Conservation (phyloP, 2,113 vertebrate species). For the Gambusia holbrooki region DNA sequence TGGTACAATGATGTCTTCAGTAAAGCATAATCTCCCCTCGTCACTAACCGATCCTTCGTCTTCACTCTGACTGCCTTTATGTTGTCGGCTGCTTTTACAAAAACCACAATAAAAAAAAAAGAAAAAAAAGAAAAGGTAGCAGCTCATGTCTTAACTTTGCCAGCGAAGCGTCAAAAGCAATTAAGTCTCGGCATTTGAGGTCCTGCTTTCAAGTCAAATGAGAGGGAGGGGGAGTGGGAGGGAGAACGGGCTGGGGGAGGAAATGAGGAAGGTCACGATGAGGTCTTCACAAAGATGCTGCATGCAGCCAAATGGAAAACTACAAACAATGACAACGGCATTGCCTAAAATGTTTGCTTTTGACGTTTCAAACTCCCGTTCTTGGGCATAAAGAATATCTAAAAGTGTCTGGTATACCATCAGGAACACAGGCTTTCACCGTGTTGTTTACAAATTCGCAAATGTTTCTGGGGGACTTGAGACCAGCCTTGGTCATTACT, state of each 20-base stretch:
- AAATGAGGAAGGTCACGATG: slow-evolving; percentile 27
- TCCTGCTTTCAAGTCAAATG: slow-evolving; percentile 46
- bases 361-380: not conserved
- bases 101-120: slow-evolving; percentile 23
- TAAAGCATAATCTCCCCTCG: slow-evolving; percentile 9
- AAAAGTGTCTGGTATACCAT: not conserved
- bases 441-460: not conserved
- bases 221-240: slow-evolving; percentile 9
- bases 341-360: not conserved
- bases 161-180: slow-evolving; percentile 45
- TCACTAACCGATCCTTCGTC: slow-evolving; percentile 26
- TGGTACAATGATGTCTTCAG: slow-evolving; percentile 18
- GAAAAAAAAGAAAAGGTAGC: slow-evolving; percentile 40
- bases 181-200: slow-evolving; percentile 33
- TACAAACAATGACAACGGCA: not conserved
- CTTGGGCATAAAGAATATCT: not conserved
- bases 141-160: slow-evolving; percentile 24
- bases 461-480: too few species aligned
- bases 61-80: slow-evolving; percentile 42
- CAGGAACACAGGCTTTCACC: not conserved
- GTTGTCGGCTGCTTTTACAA: slow-evolving; percentile 16
- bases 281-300: slow-evolving; percentile 1
- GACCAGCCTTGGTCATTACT: too few species aligned
- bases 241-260: slow-evolving; percentile 2
- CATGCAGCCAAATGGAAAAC: not conserved